A percentile compares a stretch with the other conserved stretches of the same genome.
These are phyloP conservation scores for Noctua pronuba DNA, from an alignment of 2,888 invertebrate genomes.

Conservation along the genomic window DNA sequence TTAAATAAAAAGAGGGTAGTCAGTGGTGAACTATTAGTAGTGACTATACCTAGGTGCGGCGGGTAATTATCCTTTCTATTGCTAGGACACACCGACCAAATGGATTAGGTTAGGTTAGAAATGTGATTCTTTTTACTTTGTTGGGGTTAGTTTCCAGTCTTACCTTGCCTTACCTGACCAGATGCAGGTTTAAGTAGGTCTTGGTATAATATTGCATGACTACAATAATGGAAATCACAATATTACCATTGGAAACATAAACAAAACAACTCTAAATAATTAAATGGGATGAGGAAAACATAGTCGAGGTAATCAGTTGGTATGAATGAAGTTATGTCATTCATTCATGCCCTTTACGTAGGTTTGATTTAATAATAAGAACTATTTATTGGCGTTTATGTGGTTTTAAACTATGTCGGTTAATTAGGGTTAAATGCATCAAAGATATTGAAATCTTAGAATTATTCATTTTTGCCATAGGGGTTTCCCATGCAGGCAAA, in stretches of 20 bases:
- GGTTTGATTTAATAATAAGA: not conserved
- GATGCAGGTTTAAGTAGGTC: not conserved
- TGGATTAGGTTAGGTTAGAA: too few relatives aligned
- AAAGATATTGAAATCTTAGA: not conserved
- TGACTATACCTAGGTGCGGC: too few relatives aligned
- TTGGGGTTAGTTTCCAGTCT: not conserved
- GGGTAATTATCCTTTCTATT: too few relatives aligned
- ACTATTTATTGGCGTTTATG: not conserved
- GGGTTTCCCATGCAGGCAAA: not conserved
- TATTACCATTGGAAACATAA: not conserved
- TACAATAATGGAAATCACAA: not conserved
- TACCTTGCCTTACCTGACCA: not conserved
- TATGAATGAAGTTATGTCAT: constrained; percentile 7
- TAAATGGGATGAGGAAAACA: constrained; percentile 26
- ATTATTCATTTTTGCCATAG: not conserved
- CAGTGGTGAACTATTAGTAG: too few relatives aligned
- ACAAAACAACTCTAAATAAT: not conserved
- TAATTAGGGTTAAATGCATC: not conserved
- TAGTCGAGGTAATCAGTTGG: not conserved
- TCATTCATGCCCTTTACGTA: constrained; percentile 5
- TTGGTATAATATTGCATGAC: not conserved
- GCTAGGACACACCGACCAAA: too few relatives aligned
- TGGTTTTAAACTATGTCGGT: constrained; percentile 18
- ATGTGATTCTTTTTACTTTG: too few relatives aligned
- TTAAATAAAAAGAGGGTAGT: not conserved